These are phyloP conservation scores for Temnothorax longispinosus DNA, from an alignment of 1,140 invertebrate species.

Conservation along the genomic window DNA sequence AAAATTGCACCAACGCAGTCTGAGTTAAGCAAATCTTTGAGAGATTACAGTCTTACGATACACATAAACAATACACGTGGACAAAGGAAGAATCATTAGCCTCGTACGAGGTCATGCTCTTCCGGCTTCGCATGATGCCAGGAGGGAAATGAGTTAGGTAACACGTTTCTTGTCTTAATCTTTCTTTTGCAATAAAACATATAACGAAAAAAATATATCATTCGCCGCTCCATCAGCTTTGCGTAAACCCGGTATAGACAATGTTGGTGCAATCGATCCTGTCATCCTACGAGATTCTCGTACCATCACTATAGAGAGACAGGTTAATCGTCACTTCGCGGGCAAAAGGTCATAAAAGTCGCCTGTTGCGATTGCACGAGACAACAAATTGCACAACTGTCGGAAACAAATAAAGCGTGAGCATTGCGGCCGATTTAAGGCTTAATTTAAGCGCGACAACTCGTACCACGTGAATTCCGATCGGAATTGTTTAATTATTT, in stretches of 20 bases:
- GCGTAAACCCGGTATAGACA: background rate
- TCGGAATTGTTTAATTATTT: no score
- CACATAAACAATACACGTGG: background rate
- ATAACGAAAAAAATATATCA: background rate
- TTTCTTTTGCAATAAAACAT: background rate
- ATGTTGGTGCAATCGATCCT: slow-evolving; percentile 2
- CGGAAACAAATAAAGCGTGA: background rate
- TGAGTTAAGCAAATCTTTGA: background rate
- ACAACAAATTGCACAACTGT: background rate
- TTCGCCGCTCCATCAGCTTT: background rate
- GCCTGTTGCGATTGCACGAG: background rate
- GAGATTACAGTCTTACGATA: background rate
- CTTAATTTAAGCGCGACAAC: background rate
- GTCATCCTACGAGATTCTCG: background rate
- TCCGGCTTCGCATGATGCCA: no score
- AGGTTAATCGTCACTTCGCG: background rate
- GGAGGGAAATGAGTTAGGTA: no score
- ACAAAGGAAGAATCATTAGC: background rate
- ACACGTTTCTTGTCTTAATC: background rate
- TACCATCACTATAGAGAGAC: background rate
- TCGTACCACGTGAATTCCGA: background rate
- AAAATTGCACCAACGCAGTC: background rate
- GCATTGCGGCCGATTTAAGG: background rate
- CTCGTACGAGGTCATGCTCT: background rate
- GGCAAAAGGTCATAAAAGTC: slow-evolving; percentile 13